Evolutionary conservation across 2,797 vertebrate genomes (phyloP).

Genomic region (Thaleichthys pacificus): DNA sequence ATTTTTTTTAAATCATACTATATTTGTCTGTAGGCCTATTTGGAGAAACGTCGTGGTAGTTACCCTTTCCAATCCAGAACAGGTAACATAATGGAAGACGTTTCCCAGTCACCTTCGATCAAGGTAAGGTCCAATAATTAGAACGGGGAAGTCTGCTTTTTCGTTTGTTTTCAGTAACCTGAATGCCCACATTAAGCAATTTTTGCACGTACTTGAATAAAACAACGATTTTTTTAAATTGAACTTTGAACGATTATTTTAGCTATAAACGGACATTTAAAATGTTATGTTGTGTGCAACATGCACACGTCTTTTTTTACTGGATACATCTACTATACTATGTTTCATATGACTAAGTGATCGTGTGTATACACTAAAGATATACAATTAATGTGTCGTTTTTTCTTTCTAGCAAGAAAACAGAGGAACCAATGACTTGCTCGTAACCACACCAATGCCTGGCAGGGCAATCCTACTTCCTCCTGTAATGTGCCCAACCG

Average conservation of each 20-base stretch:
- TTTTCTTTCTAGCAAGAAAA: constrained; percentile 45
- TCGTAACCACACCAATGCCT: constrained; percentile 10
- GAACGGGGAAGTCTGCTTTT: no score
- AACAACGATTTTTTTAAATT: not conserved
- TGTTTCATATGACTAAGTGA: not conserved
- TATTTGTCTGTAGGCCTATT: not conserved
- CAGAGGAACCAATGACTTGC: constrained; percentile 13
- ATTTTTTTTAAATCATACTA: not conserved
- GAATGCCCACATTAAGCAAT: no score
- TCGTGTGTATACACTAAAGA: not conserved
- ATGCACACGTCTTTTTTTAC: no score
- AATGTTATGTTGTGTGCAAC: no score
- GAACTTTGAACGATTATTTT: not conserved
- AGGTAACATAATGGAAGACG: constrained; percentile 59
- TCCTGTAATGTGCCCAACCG: constrained; percentile 16
- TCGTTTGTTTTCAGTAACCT: not conserved
- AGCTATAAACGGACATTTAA: no score
- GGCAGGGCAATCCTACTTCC: constrained; percentile 19
- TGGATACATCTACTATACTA: no score
- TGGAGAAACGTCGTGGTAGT: not conserved
- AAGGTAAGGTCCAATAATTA: constrained; percentile 62
- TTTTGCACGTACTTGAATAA: not conserved
- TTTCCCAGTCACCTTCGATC: constrained; percentile 54
- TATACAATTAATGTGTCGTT: not conserved
- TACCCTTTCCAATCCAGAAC: constrained; percentile 5